Evolutionary conservation across 2,797 vertebrate species (phyloP), one percentile per base, ranked within the genome.

Genomic region (Leptoclinus maculatus): DNA sequence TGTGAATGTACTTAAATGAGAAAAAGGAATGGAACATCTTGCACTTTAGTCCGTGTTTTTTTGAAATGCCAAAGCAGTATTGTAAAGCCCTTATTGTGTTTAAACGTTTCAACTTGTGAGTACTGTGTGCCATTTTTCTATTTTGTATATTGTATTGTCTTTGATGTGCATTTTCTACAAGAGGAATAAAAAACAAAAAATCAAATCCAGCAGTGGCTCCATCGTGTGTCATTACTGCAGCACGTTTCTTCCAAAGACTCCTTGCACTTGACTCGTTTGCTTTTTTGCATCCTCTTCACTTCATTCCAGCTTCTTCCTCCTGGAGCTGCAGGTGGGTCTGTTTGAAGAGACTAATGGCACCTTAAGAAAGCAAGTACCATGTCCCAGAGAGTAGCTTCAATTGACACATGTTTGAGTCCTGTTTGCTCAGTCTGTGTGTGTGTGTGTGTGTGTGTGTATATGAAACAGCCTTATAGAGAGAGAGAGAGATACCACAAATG

Each of bases 1-100:
- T 94, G 91, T 93, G 95, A 96, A 96, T 96, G 96, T 96, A 95
- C 17, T 84, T 95, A 89, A 82, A 83, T 83, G 71, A 81, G 68
- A 85, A 92, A 92, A 92, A 92, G 71, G 85, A 23, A 94, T 94
- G 94, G 95, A 70, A 72, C 92, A 87, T 72, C 87, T 94, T 95
- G 97, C 97, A 99, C 97, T 98, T 98, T 97, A 97, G 94, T 96
- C 92, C 79, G 91, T 96, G 95, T 96, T 94, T 95, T 86, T 63
- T 78, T 64, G 16, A 96, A 91, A 96, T 95, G 97, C 97, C 97
- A 95, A 96, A 98, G 97, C 97, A 97, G 97, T 98, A 96, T 98
- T 97, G 96, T 94, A 91, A 78, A 93, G 94, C 87, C 80, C 81
- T 86, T 71, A 45, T 66, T 81, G 93, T 94, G 82, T 93, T 88